These are phyloP conservation scores for Dipodomys ordii DNA, from an alignment of 2,113 vertebrate genomes.

Conservation along the genomic window DNA sequence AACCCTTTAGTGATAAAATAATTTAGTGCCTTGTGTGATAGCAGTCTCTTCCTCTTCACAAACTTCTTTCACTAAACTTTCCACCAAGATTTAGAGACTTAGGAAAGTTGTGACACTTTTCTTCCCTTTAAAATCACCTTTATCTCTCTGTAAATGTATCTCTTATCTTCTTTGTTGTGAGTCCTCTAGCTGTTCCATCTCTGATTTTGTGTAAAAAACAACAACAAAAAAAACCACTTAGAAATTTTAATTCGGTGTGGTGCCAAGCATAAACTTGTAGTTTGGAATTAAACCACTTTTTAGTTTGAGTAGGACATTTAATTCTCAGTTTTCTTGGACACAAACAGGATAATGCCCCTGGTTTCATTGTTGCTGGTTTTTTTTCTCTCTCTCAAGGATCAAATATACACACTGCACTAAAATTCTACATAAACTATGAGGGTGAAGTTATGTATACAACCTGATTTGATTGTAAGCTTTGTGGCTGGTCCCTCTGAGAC, in stretches of 20 bases:
- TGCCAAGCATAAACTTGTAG: not conserved
- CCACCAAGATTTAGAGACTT: not conserved
- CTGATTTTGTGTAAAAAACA: not conserved
- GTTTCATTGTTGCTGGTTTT: not conserved
- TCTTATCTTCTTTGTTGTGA: not conserved
- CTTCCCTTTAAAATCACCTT: too few species aligned
- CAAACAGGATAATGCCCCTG: not conserved
- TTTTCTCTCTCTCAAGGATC: not conserved
- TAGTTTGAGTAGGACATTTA: constrained; percentile 31
- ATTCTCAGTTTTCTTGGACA: not conserved
- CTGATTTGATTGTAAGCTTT: constrained; percentile 8
- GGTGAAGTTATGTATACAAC: not conserved
- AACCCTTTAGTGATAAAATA: not conserved
- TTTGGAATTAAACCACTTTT: not conserved
- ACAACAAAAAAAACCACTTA: not conserved
- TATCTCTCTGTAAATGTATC: too few species aligned
- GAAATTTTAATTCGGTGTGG: constrained; percentile 9
- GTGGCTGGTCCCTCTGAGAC: not conserved
- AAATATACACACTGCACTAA: not conserved
- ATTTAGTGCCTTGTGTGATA: not conserved
- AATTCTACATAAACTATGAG: not conserved
- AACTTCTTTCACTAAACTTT: not conserved
- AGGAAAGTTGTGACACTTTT: not conserved
- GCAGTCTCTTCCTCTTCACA: not conserved
- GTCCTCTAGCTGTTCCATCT: not conserved